Percentiles rank a stretch among this genome's conserved stretches.
These are phyloP conservation scores for Glyptemys insculpta DNA, from an alignment of 2,797 vertebrate species.

Conservation along the genomic window DNA sequence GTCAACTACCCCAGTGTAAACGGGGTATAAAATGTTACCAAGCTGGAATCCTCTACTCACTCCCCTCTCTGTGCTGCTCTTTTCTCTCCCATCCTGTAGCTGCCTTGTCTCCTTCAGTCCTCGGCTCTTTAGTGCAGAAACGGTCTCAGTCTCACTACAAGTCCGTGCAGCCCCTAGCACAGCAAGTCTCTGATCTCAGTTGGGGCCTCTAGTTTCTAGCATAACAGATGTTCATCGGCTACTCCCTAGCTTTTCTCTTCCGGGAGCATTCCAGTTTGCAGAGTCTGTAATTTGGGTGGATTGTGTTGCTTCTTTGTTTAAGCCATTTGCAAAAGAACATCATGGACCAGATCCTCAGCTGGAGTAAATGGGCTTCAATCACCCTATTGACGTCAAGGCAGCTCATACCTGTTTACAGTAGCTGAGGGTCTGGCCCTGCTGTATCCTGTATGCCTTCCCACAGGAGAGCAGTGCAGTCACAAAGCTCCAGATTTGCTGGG, in stretches of 20 bases:
- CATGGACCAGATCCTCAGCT: not conserved
- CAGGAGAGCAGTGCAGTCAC: not conserved
- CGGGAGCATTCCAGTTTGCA: not conserved
- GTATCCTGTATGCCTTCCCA: not conserved
- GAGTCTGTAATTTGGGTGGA: not conserved
- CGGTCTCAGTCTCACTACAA: not conserved
- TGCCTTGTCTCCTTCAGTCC: not conserved
- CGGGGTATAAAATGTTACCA: not conserved
- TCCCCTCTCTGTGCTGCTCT: not conserved
- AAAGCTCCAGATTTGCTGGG: not conserved
- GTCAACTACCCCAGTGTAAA: not conserved
- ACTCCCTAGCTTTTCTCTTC: not conserved
- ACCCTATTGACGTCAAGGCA: not conserved
- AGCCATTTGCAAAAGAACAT: not conserved
- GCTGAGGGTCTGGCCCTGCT: not conserved
- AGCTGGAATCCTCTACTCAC: not conserved
- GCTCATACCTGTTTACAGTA: not conserved
- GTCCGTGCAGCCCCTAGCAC: not conserved
- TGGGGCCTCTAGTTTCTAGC: not conserved
- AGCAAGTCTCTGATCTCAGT: not conserved
- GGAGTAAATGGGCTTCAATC: not conserved
- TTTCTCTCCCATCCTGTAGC: not conserved
- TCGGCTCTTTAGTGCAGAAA: not conserved
- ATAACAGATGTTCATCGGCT: not conserved
- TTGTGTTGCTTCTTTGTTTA: not conserved